These are phyloP conservation scores for Scolopax bukidnonensis DNA, from an alignment of 2,797 vertebrate species.

Conservation along the genomic window DNA sequence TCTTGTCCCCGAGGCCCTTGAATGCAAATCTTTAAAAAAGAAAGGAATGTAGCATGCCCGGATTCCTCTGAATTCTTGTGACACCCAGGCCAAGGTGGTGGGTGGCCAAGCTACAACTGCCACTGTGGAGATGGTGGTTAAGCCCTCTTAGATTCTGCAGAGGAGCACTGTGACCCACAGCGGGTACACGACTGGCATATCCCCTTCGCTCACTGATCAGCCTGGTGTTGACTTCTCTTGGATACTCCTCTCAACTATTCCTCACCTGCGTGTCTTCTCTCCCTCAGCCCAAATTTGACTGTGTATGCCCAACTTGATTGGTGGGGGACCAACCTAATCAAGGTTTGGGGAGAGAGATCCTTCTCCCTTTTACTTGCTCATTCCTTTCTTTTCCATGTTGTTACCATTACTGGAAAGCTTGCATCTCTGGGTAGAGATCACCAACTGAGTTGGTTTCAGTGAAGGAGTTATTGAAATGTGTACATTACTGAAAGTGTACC, in stretches of 20 bases:
- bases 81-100: neutral
- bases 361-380: neutral
- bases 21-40: neutral
- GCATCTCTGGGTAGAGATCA: neutral
- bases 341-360: neutral
- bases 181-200: too few species aligned
- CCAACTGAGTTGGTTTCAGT: neutral
- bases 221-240: neutral
- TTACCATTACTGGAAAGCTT: neutral
- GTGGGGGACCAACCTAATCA: neutral
- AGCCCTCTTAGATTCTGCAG: neutral
- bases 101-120: too few species aligned
- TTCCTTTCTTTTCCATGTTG: neutral
- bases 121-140: neutral
- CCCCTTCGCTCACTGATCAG: too few species aligned
- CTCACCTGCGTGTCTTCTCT: neutral
- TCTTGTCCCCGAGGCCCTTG: neutral
- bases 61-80: neutral
- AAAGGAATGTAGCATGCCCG: neutral
- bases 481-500: fast-evolving
- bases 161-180: neutral
- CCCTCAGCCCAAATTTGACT: neutral
- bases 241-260: neutral
- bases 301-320: fast-evolving
- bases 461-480: neutral